Evolutionary conservation across 2,797 vertebrate species (phyloP), one percentile per base, ranked within the genome.

Genomic region (Vireo griseus): DNA sequence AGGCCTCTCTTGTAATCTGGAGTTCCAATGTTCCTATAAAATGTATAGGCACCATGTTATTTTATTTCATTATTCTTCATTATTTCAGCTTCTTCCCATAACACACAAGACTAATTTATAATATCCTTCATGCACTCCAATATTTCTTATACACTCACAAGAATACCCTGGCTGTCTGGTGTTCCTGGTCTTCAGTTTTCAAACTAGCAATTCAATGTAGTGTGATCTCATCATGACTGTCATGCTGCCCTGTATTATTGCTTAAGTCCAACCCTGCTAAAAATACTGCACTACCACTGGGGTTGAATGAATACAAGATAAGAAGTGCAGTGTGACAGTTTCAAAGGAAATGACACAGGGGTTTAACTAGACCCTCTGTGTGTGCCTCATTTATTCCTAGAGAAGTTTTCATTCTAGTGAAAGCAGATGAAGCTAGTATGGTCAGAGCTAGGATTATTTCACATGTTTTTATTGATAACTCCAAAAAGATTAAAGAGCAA

Each of bases 341-440:
- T 95, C 89, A 97, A 97, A 97, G 96, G 93, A 97, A 97, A 96
- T 90, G 83, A 93, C 94, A 95, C 85, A 94, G 94, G 86, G 91
- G 92, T 96, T 97, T 97, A 97, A 97, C 97, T 97, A 98, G 95
- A 91, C 75, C 93, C 81, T 97, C 94, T 95, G 78, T 55, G 81
- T 85, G 94, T 13, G 21, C 92, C 90, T 97, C 95, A 94, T 95
- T 97, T 94, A 96, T 97, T 98, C 94, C 92, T 90, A 90, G 95
- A 96, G 95, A 95, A 71, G 44, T 95, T 97, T 97, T 96, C 86
- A 17, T 97, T 96, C 94, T 95, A 96, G 90, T 96, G 82, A 89
- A 96, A 97, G 96, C 91, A 97, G 94, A 97, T 97, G 93, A 92
- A 86, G 86, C 83, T 87, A 86, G 72, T 95, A 91, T 88, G 35